Percentiles rank a stretch among this genome's conserved stretches.
These are phyloP conservation scores for Craseonycteris thonglongyai DNA, from an alignment of 2,113 vertebrate genomes.

Conservation along the genomic window DNA sequence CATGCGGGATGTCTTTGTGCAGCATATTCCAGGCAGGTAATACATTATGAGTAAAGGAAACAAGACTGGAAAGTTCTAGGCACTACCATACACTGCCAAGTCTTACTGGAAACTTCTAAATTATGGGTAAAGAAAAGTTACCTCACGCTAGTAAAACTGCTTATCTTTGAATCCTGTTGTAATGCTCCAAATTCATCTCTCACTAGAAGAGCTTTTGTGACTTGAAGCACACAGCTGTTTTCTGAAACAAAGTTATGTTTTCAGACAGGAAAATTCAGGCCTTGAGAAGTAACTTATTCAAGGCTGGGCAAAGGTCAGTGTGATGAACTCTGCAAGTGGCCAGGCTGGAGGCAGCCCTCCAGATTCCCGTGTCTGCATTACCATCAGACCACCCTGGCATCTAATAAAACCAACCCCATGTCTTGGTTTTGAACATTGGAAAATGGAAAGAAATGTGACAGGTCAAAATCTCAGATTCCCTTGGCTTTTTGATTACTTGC, in stretches of 20 bases:
- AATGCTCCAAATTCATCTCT: neutral
- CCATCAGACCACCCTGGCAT: conserved; percentile 24
- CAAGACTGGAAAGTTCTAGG: neutral
- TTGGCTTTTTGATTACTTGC: conserved; percentile 46
- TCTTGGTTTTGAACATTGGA: conserved; percentile 35
- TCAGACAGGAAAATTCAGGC: neutral
- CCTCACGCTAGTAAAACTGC: neutral
- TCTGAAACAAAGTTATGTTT: neutral
- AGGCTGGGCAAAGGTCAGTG: neutral
- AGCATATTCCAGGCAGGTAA: neutral
- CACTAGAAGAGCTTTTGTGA: neutral
- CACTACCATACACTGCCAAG: neutral
- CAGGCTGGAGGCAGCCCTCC: neutral
- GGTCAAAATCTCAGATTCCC: conserved; percentile 53
- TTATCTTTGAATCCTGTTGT: neutral
- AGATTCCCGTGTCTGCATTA: neutral
- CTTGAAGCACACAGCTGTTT: conserved; percentile 15
- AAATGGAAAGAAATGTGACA: conserved; percentile 51
- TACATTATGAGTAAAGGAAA: neutral
- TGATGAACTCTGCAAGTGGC: neutral
- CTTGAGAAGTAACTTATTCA: neutral
- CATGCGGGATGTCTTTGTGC: neutral
- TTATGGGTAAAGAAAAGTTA: neutral
- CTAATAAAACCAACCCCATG: conserved; percentile 21
- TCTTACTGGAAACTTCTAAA: neutral